Base-by-base conservation (phyloP, 1,140 invertebrate genomes). In the Homalodisca vitripennis region DNA sequence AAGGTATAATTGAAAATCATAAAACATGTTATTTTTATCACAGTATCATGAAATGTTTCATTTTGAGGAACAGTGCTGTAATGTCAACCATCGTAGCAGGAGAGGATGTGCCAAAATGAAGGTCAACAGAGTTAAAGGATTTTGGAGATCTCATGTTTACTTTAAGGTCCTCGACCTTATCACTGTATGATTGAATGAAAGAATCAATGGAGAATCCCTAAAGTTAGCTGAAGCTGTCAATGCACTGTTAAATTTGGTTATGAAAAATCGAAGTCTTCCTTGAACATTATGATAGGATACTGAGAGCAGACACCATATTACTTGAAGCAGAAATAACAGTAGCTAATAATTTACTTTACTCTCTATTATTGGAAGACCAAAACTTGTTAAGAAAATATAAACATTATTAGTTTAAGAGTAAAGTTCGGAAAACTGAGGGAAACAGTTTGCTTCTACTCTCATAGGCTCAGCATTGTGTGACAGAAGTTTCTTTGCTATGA, bases 321-420 rank as follows among this genome's bases (percentile, higher is more conserved):
- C 24, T 55, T 55, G 51, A 55, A 55, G 24, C 51, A 55, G 51
- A 55, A 55, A 55, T 55, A 20, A 55, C 51, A 55, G 51, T 55
- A 20, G 51, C 51, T 55, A 55, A 55, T 55, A 55, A 55, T 20
- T 55, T 55, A 55, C 51, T 55, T 20, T 6, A 55, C 41, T 41
- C 34, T 41, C 6, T 6, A 41, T 41, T 17, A 10, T 41, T 41
- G 34, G 34, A 41, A 41, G 6, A 41, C 17, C 34, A 41, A 41
- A 41, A 41, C 17, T 6, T 41, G 34, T 41, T 17, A n/a, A n/a
- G n/a, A n/a, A n/a, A n/a, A n/a, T n/a, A n/a, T n/a, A n/a, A n/a
- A n/a, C n/a, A n/a, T n/a, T n/a, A n/a, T n/a, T n/a, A n/a, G n/a
- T 41, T 6, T 17, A 41, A 41, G 34, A 41, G 34, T 17, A 41